Percentiles rank a stretch among this genome's conserved stretches.
Conservation (phyloP, 2,888 invertebrate genomes). For the Tinea trinotella region DNA sequence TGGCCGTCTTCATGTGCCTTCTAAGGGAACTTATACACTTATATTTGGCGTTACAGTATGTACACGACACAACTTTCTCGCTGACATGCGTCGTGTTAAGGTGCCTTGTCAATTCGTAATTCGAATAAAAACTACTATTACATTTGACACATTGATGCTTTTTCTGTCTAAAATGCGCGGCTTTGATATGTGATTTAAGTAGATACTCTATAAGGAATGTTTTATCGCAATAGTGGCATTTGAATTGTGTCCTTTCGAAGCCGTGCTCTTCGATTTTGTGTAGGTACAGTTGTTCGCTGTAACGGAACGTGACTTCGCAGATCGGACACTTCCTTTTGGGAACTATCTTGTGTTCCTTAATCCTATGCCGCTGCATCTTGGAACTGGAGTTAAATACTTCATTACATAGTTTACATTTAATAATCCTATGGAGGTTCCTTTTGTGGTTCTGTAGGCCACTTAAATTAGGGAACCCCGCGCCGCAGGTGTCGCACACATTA, state of each 20-base stretch:
- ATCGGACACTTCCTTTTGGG: slow-evolving; percentile 2
- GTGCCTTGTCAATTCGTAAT: slow-evolving; percentile 16
- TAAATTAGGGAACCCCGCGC: slow-evolving; percentile 52
- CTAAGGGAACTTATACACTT: neutral
- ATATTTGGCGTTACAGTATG: slow-evolving; percentile 3
- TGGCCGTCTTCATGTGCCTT: slow-evolving; percentile 16
- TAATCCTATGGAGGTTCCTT: slow-evolving; percentile 26
- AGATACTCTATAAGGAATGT: slow-evolving; percentile 35
- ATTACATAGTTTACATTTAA: neutral
- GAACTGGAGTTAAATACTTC: slow-evolving; percentile 20
- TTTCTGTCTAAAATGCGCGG: slow-evolving; percentile 12
- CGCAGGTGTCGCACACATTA: slow-evolving; percentile 52
- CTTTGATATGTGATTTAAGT: slow-evolving; percentile 11
- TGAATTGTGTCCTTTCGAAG: slow-evolving; percentile 35
- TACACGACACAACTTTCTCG: neutral
- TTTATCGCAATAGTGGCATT: slow-evolving; percentile 52
- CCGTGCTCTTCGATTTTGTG: slow-evolving; percentile 17
- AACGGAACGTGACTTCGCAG: neutral
- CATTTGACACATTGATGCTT: slow-evolving; percentile 16
- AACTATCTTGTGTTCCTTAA: slow-evolving; percentile 14
- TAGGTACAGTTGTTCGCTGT: neutral
- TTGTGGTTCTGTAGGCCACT: slow-evolving; percentile 50
- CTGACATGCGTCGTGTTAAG: slow-evolving; percentile 1
- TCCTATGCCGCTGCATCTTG: slow-evolving; percentile 32
- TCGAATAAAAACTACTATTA: slow-evolving; percentile 15